Percentiles rank a stretch among this genome's conserved stretches.
Evolutionary conservation across 2,113 vertebrate genomes (phyloP).

Genomic region (Zosterops lateralis): DNA sequence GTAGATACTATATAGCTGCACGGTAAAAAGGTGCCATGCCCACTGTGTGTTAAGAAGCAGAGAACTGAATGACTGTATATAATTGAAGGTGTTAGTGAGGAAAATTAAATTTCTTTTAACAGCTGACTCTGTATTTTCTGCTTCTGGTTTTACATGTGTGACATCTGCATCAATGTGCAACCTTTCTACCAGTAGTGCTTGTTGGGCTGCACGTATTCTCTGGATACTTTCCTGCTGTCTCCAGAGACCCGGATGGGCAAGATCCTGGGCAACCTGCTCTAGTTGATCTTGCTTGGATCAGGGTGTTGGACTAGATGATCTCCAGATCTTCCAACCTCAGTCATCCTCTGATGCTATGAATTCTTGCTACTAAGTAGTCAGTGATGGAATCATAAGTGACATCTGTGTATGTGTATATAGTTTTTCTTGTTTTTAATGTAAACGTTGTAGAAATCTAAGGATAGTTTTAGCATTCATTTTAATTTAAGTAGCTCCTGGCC

Average conservation of each 20-base stretch:
- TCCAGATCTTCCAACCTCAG: neutral
- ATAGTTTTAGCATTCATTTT: neutral
- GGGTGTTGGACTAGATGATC: neutral
- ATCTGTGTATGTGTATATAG: neutral
- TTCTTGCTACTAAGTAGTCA: neutral
- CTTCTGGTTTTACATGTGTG: neutral
- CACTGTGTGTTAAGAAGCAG: neutral
- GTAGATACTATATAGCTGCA: neutral
- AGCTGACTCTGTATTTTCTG: neutral
- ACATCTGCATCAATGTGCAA: neutral
- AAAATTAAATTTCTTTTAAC: neutral
- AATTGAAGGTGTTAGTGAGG: neutral
- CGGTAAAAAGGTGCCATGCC: neutral
- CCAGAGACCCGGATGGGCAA: neutral
- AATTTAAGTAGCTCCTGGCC: neutral
- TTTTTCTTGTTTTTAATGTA: neutral
- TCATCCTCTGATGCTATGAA: neutral
- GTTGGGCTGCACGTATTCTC: neutral
- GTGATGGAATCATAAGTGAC: neutral
- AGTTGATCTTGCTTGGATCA: neutral
- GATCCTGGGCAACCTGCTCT: neutral
- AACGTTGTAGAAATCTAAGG: neutral
- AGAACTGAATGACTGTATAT: neutral
- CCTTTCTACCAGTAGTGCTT: neutral
- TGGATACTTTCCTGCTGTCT: neutral